Evolutionary conservation across 2,797 vertebrate genomes (phyloP).

Genomic region (Falco columbarius): DNA sequence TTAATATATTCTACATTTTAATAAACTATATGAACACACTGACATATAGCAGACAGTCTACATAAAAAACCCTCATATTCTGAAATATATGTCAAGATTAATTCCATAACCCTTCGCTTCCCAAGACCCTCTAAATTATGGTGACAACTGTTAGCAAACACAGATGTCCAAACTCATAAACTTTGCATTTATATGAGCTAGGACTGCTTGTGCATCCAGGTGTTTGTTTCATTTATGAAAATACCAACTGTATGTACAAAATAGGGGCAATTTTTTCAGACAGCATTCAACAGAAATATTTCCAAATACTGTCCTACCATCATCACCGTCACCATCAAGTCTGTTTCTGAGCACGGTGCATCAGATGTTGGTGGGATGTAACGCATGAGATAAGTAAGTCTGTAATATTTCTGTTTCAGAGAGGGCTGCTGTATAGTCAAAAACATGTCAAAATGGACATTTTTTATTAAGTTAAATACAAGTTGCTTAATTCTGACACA

Average conservation of each 20-base stretch:
- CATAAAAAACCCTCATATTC: not conserved
- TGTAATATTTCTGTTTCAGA: not conserved
- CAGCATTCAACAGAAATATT: not conserved
- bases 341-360: not conserved
- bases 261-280: not conserved
- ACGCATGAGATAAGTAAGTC: not conserved
- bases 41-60: not conserved
- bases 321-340: not conserved
- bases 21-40: not conserved
- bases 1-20: not conserved
- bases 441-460: not conserved
- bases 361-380: not conserved
- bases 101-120: conserved; percentile 31
- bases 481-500: not conserved
- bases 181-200: conserved; percentile 24
- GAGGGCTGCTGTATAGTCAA: not conserved
- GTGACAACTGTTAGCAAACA: conserved; percentile 63
- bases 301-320: not conserved
- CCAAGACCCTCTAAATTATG: conserved; percentile 48
- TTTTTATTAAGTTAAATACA: not conserved
- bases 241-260: conserved; percentile 14
- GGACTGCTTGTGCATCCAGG: not conserved
- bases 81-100: conserved; percentile 40
- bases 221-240: conserved; percentile 45
- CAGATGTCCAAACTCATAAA: conserved; percentile 66